Evolutionary conservation across 2,888 invertebrate species (phyloP).

Genomic region (Furcula furcula): DNA sequence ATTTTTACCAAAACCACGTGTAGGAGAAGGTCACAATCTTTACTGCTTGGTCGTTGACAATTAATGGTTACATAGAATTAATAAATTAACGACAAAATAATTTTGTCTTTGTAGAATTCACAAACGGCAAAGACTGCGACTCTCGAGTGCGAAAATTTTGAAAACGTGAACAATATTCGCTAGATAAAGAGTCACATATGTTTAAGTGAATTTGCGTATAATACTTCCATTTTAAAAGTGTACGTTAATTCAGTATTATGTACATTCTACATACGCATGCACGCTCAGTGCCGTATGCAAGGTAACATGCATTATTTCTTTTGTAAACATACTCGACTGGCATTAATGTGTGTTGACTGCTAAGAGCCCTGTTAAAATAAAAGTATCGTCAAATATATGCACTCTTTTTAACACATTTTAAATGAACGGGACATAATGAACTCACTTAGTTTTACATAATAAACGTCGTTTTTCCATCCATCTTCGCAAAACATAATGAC

Average conservation of each 20-base stretch:
- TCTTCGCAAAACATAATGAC: slow-evolving; percentile 78
- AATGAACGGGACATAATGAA: slow-evolving; percentile 73
- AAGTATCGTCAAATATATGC: slow-evolving; percentile 76
- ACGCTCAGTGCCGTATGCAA: slow-evolving; percentile 72
- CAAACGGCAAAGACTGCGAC: slow-evolving; percentile 33
- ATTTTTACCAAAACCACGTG: slow-evolving; percentile 35
- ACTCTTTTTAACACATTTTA: slow-evolving; percentile 63
- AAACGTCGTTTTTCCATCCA: slow-evolving; percentile 81
- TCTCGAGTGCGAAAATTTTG: slow-evolving; percentile 50
- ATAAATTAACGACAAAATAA: no score
- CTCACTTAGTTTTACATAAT: slow-evolving; percentile 81
- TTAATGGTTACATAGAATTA: no score
- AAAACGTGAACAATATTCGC: slow-evolving; percentile 50
- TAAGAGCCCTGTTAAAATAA: slow-evolving; percentile 82
- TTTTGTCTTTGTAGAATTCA: neutral
- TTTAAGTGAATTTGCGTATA: slow-evolving; percentile 37
- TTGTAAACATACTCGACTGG: slow-evolving; percentile 81
- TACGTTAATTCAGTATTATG: slow-evolving; percentile 52
- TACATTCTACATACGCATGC: slow-evolving; percentile 75
- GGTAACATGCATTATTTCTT: slow-evolving; percentile 77
- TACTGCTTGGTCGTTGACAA: no score
- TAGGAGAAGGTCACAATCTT: slow-evolving; percentile 31
- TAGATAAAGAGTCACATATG: slow-evolving; percentile 41
- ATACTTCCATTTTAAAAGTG: slow-evolving; percentile 52
- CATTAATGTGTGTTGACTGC: slow-evolving; percentile 82